Percentiles rank a stretch among this genome's conserved stretches.
phyloP scores from a whole-genome alignment of 2,797 vertebrate species.

The Acanthiza pusilla region DNA sequence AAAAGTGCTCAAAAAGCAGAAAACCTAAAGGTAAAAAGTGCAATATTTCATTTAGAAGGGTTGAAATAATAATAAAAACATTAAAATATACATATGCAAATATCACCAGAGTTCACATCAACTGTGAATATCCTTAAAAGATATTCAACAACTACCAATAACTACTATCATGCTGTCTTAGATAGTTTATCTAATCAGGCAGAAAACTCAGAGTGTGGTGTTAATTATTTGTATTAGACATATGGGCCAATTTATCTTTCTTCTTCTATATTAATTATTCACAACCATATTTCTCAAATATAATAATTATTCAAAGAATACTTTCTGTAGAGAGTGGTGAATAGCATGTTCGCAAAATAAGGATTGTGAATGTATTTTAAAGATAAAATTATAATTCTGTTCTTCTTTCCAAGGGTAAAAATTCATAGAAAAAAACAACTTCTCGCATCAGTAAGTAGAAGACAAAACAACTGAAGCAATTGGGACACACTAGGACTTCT shows the following conservation, averaged over 20 bases:
- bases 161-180: not conserved
- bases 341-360: not conserved
- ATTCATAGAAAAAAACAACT: not conserved
- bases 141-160: no score
- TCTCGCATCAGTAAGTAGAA: not conserved
- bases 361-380: not conserved
- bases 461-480: not conserved
- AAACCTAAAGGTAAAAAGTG: not conserved
- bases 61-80: not conserved
- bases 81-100: not conserved
- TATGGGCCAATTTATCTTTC: not conserved
- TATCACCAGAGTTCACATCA: not conserved
- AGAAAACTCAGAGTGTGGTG: not conserved
- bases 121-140: not conserved
- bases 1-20: not conserved
- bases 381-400: not conserved
- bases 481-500: not conserved
- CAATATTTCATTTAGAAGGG: not conserved
- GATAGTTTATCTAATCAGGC: not conserved
- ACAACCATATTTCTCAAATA: not conserved
- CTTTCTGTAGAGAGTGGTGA: not conserved
- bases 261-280: slow-evolving; percentile 13
- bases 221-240: not conserved
- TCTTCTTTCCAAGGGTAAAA: not conserved
- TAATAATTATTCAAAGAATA: not conserved